A percentile compares a stretch with the other conserved stretches of the same genome.
Evolutionary conservation across 2,113 vertebrate species (phyloP).

Genomic region (Tapirus terrestris): DNA sequence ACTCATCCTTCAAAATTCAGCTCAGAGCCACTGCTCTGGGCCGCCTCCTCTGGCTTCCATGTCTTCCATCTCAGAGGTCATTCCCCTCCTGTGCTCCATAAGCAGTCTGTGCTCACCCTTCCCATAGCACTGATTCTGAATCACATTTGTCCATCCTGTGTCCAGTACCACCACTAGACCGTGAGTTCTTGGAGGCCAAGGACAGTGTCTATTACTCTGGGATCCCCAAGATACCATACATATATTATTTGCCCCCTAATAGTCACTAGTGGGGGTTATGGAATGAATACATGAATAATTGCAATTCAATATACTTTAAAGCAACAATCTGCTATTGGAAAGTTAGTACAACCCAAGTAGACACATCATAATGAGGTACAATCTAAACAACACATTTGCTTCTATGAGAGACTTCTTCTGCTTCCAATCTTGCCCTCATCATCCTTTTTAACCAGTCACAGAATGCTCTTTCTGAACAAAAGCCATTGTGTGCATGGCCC

Average conservation of each 20-base stretch:
- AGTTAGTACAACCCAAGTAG: neutral
- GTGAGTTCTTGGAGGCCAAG: neutral
- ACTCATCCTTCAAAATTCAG: neutral
- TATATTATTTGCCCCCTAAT: neutral
- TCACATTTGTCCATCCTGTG: neutral
- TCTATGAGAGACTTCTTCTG: neutral
- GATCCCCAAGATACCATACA: neutral
- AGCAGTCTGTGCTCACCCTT: neutral
- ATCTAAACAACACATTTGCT: neutral
- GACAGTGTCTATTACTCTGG: neutral
- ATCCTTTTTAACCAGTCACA: neutral
- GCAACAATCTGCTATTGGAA: neutral
- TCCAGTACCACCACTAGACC: neutral
- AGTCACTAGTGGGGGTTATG: neutral
- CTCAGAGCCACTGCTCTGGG: neutral
- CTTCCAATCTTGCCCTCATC: neutral
- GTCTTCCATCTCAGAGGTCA: neutral
- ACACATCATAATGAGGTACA: neutral
- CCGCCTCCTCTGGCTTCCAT: neutral
- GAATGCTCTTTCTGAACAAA: slow-evolving; percentile 9
- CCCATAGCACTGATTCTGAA: neutral
- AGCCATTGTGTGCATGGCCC: neutral
- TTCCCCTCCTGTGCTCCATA: neutral
- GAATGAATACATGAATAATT: neutral
- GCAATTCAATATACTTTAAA: neutral